Conservation (phyloP, 92 coral and sea anemone genomes). For the Pocillopora grandis region DNA sequence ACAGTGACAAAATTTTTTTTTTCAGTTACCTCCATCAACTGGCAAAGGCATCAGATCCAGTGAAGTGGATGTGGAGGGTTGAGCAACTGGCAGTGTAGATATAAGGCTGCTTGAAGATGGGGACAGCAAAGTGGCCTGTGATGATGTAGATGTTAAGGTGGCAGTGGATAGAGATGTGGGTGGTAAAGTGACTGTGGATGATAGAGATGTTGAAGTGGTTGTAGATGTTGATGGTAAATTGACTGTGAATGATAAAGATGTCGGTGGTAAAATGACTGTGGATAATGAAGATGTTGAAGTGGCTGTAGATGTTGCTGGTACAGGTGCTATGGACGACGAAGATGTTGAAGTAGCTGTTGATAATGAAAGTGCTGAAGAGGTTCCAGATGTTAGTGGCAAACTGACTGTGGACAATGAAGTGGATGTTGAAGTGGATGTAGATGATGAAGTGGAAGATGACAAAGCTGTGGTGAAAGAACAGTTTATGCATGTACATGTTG, state of each 20-base stretch:
- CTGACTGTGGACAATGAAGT: neutral
- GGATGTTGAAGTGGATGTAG: neutral
- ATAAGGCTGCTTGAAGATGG: neutral
- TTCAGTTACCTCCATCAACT: neutral
- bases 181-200: no score
- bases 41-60: neutral
- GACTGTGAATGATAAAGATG: no score
- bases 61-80: slow-evolving; percentile 14
- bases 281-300: neutral
- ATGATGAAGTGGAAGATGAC: neutral
- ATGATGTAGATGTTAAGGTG: neutral
- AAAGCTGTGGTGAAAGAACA: neutral
- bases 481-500: neutral
- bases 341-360: neutral
- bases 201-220: neutral
- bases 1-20: neutral
- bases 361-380: neutral
- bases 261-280: neutral
- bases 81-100: neutral
- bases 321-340: neutral
- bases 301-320: neutral
- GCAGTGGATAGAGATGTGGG: neutral
- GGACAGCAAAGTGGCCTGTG: neutral
- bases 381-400: neutral
- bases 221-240: no score